Evolutionary conservation across 2,113 vertebrate species (phyloP).

Genomic region (Eclectus roratus): DNA sequence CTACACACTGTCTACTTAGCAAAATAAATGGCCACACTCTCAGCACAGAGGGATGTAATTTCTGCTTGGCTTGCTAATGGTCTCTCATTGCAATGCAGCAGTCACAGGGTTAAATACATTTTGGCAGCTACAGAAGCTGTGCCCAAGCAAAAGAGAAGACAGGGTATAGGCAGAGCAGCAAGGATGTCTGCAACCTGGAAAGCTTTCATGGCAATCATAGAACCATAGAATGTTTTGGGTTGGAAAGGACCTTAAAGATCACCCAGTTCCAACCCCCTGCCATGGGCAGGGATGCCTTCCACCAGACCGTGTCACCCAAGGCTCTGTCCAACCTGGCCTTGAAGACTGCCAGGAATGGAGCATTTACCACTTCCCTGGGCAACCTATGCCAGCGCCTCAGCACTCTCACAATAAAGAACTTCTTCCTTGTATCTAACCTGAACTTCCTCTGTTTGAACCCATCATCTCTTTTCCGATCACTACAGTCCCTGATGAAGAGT

Average conservation of each 20-base stretch:
- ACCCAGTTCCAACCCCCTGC: neutral
- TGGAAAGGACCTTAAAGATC: neutral
- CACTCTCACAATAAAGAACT: neutral
- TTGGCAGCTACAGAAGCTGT: neutral
- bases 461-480: neutral
- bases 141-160: neutral
- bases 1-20: conserved; percentile 15
- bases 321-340: neutral
- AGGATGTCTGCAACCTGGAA: neutral
- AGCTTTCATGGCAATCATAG: neutral
- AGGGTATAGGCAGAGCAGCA: neutral
- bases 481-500: neutral
- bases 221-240: neutral
- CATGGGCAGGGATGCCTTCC: neutral
- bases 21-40: neutral
- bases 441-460: neutral
- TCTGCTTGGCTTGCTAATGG: neutral
- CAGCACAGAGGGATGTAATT: neutral
- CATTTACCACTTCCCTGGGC: neutral
- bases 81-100: neutral
- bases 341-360: neutral
- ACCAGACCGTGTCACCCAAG: neutral
- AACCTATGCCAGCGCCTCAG: neutral
- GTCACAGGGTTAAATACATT: neutral
- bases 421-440: neutral